Conservation (phyloP, 2,113 vertebrate genomes). For the Phodopus roborovskii region DNA sequence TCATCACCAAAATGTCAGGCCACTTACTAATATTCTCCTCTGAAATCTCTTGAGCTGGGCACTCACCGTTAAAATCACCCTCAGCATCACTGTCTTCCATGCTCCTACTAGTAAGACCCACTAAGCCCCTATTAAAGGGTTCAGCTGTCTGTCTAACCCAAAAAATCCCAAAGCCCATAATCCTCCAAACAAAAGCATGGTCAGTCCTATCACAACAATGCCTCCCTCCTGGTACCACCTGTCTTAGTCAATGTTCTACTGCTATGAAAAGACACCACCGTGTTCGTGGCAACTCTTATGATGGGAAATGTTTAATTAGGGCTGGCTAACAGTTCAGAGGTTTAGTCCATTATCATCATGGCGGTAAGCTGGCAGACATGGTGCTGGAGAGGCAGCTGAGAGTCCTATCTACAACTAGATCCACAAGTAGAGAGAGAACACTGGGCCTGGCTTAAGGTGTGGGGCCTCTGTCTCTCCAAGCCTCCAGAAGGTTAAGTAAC, state of each 20-base stretch:
- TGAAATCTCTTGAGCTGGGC: not conserved
- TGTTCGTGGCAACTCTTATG: not conserved
- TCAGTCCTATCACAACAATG: not conserved
- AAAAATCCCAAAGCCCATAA: not conserved
- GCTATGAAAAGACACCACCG: not conserved
- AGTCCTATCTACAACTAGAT: not conserved
- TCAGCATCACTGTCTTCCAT: not conserved
- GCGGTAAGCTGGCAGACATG: not conserved
- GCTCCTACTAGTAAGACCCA: not conserved
- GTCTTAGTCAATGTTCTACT: not conserved
- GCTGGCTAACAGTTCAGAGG: not conserved
- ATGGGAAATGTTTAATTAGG: not conserved
- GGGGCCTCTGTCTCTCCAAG: not conserved
- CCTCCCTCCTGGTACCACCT: not conserved
- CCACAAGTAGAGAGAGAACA: not conserved
- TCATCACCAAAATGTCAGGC: not conserved
- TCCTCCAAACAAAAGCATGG: not conserved
- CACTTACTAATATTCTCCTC: not conserved
- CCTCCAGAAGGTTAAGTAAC: not conserved
- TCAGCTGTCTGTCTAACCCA: not conserved
- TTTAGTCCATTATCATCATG: not conserved
- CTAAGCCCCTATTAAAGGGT: not conserved
- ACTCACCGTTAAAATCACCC: not conserved
- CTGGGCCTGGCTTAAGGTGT: not conserved
- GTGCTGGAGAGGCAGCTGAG: not conserved